Conservation (phyloP, 2,888 invertebrate genomes). For the Callimorpha dominula region DNA sequence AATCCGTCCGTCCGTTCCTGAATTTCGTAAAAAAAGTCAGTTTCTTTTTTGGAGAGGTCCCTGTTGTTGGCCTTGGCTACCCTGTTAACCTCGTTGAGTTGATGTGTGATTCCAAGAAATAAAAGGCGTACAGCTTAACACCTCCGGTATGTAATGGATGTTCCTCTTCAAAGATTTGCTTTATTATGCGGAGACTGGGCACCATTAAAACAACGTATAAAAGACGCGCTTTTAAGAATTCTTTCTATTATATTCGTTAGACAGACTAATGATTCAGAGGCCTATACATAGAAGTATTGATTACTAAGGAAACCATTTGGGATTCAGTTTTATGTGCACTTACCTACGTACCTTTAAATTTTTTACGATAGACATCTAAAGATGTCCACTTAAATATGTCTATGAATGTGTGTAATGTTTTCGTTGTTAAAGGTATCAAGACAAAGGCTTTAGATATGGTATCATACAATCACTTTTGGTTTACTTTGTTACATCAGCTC, state of each 20-base stretch:
- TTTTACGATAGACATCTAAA: constrained; percentile 19
- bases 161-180: background rate
- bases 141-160: background rate
- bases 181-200: background rate
- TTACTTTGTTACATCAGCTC: constrained; percentile 39
- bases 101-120: background rate
- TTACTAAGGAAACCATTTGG: constrained; percentile 31
- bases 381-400: background rate
- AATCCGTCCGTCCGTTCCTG: background rate
- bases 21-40: too few relatives aligned
- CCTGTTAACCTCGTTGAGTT: too few relatives aligned
- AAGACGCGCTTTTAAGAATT: background rate
- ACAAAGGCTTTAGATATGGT: constrained; percentile 49
- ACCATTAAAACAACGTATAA: background rate
- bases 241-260: background rate
- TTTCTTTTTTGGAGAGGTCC: too few relatives aligned
- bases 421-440: constrained; percentile 38
- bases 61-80: background rate
- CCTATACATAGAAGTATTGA: constrained; percentile 27
- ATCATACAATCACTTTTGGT: constrained; percentile 50
- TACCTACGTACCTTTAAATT: constrained; percentile 29
- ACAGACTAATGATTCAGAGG: constrained; percentile 30
- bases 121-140: background rate
- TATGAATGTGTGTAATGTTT: constrained; percentile 29
- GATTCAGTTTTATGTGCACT: constrained; percentile 27